Evolutionary conservation across 2,888 invertebrate genomes (phyloP).

Genomic region (Harmothoe impar): DNA sequence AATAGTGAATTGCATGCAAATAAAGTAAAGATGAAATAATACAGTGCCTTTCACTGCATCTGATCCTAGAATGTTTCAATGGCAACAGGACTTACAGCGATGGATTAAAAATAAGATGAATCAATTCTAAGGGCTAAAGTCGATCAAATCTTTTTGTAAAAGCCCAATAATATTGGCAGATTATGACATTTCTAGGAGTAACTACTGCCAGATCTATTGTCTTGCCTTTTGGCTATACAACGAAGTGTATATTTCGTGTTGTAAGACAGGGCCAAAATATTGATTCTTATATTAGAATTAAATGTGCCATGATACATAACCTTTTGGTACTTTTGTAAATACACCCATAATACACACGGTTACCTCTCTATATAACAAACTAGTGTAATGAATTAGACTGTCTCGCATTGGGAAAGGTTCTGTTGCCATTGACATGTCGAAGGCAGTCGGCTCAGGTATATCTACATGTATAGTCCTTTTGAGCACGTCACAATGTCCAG

Average conservation of each 20-base stretch:
- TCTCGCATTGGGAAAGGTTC: neutral
- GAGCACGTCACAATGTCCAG: neutral
- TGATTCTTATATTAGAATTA: neutral
- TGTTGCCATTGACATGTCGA: neutral
- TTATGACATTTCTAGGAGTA: too few relatives aligned
- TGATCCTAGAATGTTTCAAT: neutral
- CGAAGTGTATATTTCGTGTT: too few relatives aligned
- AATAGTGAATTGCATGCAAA: too few relatives aligned
- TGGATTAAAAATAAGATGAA: too few relatives aligned
- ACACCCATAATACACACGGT: too few relatives aligned
- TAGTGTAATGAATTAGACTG: neutral
- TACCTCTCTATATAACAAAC: too few relatives aligned
- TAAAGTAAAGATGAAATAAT: neutral
- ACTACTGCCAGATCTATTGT: too few relatives aligned
- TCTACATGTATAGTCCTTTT: neutral
- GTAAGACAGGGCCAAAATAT: neutral
- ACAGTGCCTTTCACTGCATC: neutral
- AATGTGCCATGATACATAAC: neutral
- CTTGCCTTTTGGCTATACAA: too few relatives aligned
- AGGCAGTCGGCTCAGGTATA: neutral
- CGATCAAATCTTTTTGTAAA: too few relatives aligned
- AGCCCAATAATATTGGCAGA: too few relatives aligned
- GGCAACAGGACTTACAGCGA: neutral
- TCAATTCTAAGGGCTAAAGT: too few relatives aligned
- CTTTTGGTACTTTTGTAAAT: neutral